Conservation (phyloP, 2,797 vertebrate genomes). For the Champsocephalus gunnari region DNA sequence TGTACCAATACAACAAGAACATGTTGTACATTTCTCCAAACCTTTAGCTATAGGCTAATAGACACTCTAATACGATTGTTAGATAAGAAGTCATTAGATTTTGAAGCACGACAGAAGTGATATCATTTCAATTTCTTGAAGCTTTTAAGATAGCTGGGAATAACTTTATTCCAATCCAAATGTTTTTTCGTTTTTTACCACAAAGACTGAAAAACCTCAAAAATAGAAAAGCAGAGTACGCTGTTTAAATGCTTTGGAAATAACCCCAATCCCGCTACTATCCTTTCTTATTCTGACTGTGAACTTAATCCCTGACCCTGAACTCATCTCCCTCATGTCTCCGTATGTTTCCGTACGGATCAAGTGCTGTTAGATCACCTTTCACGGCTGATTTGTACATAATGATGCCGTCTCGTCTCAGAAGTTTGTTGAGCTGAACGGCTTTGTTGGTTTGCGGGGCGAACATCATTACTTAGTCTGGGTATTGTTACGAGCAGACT, state of each 20-base stretch:
- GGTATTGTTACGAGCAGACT: constrained; percentile 73
- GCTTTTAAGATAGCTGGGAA: no score
- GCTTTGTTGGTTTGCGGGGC: constrained; percentile 69
- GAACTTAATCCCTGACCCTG: constrained; percentile 28
- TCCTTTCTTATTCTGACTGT: background rate
- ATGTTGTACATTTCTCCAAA: no score
- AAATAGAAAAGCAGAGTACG: background rate
- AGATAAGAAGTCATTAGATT: no score
- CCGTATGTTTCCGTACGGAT: constrained; percentile 26
- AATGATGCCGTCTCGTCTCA: constrained; percentile 62
- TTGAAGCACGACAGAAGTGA: no score
- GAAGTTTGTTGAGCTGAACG: constrained; percentile 63
- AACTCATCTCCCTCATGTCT: constrained; percentile 19
- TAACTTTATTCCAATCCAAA: no score
- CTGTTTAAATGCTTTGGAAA: background rate
- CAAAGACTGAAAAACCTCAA: no score
- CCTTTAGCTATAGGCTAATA: background rate
- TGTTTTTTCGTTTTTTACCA: background rate
- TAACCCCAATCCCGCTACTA: background rate
- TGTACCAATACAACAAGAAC: no score
- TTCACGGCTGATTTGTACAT: constrained; percentile 58
- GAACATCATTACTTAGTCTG: constrained; percentile 76
- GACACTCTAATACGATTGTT: background rate
- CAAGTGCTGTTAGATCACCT: constrained; percentile 50
- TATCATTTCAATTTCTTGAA: no score